Evolutionary conservation across 2,113 vertebrate species (phyloP).

Genomic region (Myotis lucifugus): DNA sequence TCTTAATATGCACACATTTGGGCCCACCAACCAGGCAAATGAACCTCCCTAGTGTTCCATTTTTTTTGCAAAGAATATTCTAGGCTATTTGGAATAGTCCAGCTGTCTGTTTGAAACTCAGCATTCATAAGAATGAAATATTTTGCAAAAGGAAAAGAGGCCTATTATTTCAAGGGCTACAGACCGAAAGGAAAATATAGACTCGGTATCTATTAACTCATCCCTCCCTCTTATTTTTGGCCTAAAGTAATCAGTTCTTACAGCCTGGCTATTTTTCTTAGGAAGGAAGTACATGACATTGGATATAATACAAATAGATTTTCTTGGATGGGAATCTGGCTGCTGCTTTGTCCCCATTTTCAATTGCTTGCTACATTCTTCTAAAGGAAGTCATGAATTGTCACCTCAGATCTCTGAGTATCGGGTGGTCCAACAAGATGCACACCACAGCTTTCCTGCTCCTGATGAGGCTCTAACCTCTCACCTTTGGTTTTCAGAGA

Average conservation of each 20-base stretch:
- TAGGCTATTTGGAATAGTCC: background rate
- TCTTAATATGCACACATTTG: background rate
- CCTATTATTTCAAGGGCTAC: background rate
- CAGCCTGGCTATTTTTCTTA: background rate
- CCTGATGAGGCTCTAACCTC: background rate
- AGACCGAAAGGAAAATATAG: background rate
- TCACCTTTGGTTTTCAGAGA: background rate
- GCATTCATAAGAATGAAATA: background rate
- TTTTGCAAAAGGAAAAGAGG: conserved; percentile 5
- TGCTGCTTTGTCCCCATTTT: background rate
- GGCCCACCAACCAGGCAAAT: background rate
- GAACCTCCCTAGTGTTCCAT: background rate
- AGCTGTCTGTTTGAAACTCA: background rate
- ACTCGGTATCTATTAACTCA: background rate
- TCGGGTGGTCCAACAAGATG: background rate
- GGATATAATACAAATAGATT: background rate
- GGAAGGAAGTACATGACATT: background rate
- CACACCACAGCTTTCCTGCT: background rate
- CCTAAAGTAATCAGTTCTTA: background rate
- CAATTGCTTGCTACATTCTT: background rate
- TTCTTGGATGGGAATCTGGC: background rate
- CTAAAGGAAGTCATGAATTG: background rate
- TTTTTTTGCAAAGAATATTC: background rate
- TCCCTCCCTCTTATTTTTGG: background rate
- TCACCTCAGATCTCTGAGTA: background rate